phyloP scores from a whole-genome alignment of 2,888 invertebrate genomes.

The Drosophila barbarae region DNA sequence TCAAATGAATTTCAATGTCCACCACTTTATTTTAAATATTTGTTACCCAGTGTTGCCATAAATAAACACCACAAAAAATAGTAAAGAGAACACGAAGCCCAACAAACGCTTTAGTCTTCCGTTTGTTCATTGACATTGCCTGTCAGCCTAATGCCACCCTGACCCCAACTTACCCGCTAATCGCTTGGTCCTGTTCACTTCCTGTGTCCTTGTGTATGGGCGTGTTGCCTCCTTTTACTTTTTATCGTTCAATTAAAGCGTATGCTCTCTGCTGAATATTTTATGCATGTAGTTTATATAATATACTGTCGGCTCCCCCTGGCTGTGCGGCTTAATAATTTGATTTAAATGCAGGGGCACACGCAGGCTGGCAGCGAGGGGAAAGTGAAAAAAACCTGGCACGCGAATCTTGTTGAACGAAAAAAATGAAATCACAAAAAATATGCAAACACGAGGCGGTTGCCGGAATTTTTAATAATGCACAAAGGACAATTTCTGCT shows the following conservation, averaged over 20 bases:
- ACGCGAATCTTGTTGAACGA: constrained; percentile 30
- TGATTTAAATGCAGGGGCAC: constrained; percentile 57
- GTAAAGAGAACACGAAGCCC: constrained; percentile 4
- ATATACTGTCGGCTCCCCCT: constrained; percentile 22
- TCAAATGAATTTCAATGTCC: not conserved
- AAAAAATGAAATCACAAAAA: constrained; percentile 54
- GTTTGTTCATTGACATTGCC: constrained; percentile 30
- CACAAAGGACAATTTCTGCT: constrained; percentile 51
- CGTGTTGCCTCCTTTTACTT: constrained; percentile 7
- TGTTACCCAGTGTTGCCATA: constrained; percentile 5
- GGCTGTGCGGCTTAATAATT: constrained; percentile 54
- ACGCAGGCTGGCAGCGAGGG: constrained; percentile 7
- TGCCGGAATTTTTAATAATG: constrained; percentile 56
- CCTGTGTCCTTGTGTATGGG: constrained; percentile 17
- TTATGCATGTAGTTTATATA: constrained; percentile 58
- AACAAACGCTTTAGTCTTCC: constrained; percentile 11
- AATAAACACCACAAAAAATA: not conserved
- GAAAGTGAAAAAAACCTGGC: constrained; percentile 17
- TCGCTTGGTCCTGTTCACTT: constrained; percentile 19
- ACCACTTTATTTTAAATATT: not conserved
- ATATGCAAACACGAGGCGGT: constrained; percentile 39
- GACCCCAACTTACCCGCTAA: constrained; percentile 28
- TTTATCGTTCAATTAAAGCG: constrained; percentile 38
- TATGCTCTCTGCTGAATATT: constrained; percentile 29
- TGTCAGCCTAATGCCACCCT: constrained; percentile 3